These are phyloP conservation scores for Drosophila lacteicornis DNA, from an alignment of 1,140 invertebrate species.

Conservation along the genomic window DNA sequence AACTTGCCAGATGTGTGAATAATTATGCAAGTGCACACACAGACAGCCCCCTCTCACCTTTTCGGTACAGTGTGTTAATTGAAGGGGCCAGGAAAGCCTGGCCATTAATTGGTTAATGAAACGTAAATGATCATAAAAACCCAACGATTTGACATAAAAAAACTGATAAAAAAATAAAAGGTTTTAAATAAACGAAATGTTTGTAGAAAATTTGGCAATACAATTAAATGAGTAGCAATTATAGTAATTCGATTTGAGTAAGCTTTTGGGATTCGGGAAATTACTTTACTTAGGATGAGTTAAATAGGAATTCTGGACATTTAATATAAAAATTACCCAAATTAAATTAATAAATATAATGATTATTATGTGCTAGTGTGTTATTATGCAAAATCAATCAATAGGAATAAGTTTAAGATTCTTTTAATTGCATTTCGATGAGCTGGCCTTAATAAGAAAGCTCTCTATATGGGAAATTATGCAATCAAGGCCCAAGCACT, in stretches of 20 bases:
- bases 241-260: conserved; percentile 1
- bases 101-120: conserved; percentile 26
- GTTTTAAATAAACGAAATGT: neutral
- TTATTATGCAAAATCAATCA: conserved; percentile 1
- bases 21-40: conserved; percentile 52
- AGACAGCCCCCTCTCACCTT: neutral
- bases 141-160: conserved; percentile 21
- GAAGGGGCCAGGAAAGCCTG: conserved; percentile 14
- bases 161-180: conserved; percentile 8
- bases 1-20: conserved; percentile 47
- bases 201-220: neutral
- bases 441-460: conserved; percentile 17
- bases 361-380: neutral
- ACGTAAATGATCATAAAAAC: conserved; percentile 35
- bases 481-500: conserved; percentile 29
- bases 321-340: too few species aligned
- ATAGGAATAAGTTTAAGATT: neutral
- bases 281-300: too few species aligned
- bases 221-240: conserved; percentile 6
- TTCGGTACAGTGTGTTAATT: conserved; percentile 20
- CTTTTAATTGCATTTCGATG: conserved; percentile 23
- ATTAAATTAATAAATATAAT: too few species aligned
- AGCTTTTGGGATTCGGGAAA: neutral
- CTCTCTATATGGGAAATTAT: conserved; percentile 32
- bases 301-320: neutral